phyloP scores from a whole-genome alignment of 2,113 vertebrate species.

The Hippocampus comes region DNA sequence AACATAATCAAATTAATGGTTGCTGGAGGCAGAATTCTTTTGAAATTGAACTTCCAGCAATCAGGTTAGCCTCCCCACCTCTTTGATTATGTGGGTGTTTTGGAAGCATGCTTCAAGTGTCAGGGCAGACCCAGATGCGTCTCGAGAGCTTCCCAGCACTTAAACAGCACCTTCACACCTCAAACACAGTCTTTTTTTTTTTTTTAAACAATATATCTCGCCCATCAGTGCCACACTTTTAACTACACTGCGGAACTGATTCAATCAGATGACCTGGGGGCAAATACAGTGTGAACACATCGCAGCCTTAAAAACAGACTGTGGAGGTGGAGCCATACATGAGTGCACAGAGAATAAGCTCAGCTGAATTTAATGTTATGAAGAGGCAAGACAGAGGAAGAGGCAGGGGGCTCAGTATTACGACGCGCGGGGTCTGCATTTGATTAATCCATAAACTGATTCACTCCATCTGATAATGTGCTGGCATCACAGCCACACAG shows the following conservation, averaged over 20 bases:
- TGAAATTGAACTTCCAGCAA: conserved; percentile 20
- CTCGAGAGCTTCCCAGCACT: not conserved
- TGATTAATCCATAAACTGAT: conserved; percentile 74
- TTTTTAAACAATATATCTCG: not conserved
- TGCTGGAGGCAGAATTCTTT: conserved; percentile 10
- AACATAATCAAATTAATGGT: conserved; percentile 10
- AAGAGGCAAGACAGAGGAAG: not conserved
- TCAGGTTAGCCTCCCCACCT: conserved; percentile 12
- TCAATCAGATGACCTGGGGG: conserved; percentile 60
- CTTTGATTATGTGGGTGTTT: conserved; percentile 40
- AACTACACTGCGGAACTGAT: conserved; percentile 65
- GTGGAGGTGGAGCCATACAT: conserved; percentile 64
- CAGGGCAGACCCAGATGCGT: conserved; percentile 10
- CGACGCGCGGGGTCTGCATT: conserved; percentile 50
- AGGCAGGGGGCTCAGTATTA: conserved; percentile 31
- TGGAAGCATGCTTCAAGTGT: conserved; percentile 27
- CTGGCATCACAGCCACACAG: conserved; percentile 60
- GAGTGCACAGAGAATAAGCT: conserved; percentile 57
- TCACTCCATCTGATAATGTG: conserved; percentile 63
- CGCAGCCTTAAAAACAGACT: conserved; percentile 63
- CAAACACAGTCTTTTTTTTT: conserved; percentile 6
- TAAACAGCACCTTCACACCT: conserved; percentile 1
- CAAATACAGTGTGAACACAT: conserved; percentile 55
- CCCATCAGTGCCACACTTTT: conserved; percentile 28
- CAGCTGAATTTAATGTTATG: conserved; percentile 29